These are phyloP conservation scores for Sebastes paucispinis DNA, from an alignment of 2,797 vertebrate genomes.

Conservation along the genomic window DNA sequence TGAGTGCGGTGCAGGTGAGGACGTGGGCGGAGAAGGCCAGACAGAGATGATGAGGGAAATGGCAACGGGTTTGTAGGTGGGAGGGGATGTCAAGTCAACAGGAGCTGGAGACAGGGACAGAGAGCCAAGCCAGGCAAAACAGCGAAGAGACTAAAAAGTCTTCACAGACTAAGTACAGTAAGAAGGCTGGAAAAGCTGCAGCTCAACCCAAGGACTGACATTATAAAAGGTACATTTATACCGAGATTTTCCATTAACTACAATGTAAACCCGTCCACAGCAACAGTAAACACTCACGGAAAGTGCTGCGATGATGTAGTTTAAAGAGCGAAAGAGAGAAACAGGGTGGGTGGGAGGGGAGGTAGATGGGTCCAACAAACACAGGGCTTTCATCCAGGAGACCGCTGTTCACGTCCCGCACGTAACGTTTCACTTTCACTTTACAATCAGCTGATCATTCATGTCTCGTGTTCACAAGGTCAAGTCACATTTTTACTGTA, in stretches of 20 bases:
- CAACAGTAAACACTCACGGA: too few relatives aligned
- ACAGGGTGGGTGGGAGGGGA: too few relatives aligned
- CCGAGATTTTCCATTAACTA: not conserved
- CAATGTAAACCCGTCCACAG: too few relatives aligned
- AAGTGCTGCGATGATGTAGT: too few relatives aligned
- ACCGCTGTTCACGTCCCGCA: fast-evolving
- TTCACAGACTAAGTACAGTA: not conserved
- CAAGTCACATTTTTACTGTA: too few relatives aligned
- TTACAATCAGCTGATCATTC: fast-evolving
- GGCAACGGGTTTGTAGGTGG: not conserved
- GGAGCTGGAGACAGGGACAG: not conserved
- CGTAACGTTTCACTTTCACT: too few relatives aligned
- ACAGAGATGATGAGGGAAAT: not conserved
- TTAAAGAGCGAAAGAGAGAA: too few relatives aligned
- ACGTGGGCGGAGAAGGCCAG: not conserved
- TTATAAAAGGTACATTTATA: constrained; percentile 62
- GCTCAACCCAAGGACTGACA: constrained; percentile 20
- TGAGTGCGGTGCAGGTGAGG: not conserved
- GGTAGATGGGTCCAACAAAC: too few relatives aligned
- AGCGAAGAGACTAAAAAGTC: not conserved
- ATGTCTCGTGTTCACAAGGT: too few relatives aligned
- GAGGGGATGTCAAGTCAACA: not conserved
- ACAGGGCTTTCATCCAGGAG: too few relatives aligned
- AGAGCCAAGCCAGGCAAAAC: not conserved
- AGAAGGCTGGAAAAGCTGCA: constrained; percentile 18